Conservation (phyloP, 2,797 vertebrate genomes). For the Acrocephalus scirpaceus region DNA sequence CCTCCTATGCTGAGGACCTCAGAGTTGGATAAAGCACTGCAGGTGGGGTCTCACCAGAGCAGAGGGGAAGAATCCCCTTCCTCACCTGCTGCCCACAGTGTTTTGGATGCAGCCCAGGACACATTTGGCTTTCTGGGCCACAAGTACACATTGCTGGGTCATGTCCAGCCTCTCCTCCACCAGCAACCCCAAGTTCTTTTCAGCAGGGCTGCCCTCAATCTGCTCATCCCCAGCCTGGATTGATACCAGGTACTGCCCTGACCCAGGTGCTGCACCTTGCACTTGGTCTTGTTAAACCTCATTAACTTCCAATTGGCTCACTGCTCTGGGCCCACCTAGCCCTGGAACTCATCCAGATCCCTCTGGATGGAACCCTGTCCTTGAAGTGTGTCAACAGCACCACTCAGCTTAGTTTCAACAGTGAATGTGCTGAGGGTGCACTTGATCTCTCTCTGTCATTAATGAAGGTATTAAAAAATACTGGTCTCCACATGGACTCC, state of each 20-base stretch:
- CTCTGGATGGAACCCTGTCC: not conserved
- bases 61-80: not conserved
- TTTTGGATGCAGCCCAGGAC: not conserved
- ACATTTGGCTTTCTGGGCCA: rapidly evolving
- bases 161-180: not conserved
- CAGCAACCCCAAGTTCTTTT: not conserved
- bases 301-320: not conserved
- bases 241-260: no score
- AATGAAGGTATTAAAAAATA: not conserved
- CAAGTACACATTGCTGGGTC: not conserved
- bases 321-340: no score
- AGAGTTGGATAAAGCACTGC: not conserved
- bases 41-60: not conserved
- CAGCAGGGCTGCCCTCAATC: rapidly evolving
- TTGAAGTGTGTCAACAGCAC: not conserved
- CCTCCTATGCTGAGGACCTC: rapidly evolving
- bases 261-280: not conserved
- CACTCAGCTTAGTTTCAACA: not conserved
- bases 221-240: not conserved
- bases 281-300: not conserved
- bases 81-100: rapidly evolving
- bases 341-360: not conserved
- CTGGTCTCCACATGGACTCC: not conserved
- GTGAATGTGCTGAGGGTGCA: not conserved
- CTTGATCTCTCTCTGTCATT: not conserved